Base-by-base conservation (phyloP, 2,113 vertebrate genomes). In the Crotalus horridus region DNA sequence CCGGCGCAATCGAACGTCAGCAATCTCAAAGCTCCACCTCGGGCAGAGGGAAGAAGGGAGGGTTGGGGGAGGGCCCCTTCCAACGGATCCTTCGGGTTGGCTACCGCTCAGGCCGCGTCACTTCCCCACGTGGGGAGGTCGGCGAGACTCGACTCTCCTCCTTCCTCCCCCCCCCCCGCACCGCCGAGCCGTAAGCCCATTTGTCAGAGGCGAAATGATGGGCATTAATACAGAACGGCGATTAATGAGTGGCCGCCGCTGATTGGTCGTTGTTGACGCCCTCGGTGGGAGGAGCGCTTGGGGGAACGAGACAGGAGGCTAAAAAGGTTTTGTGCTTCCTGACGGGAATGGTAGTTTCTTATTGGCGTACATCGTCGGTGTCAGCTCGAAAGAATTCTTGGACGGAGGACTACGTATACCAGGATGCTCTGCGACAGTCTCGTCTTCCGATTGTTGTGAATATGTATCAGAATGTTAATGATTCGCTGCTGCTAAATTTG, bases 401-500 rank as follows among this genome's bases (percentile, higher is more conserved):
- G 0, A 1, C 3, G 0, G 0, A 0, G 92, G 89, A 98, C 98
- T 98, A 95, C 97, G 96, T 15, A 55, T 97, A 96, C 98, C 98
- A 96, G 95, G 92, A 94, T 96, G 93, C 97, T 46, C 4, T 51
- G 88, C 95, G 95, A 87, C 26, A 26, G 87, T 89, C 69, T 87
- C 55, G 92, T 91, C 58, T 94, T 69, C 94, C 95, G 96, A 93
- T 92, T 20, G 90, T 93, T 93, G 96, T 98, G 98, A 98, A 98
- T 98, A 98, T 98, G 98, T 98, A 98, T 98, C 97, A 98, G 98
- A 97, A 98, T 98, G 98, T 97, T 98, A 98, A 98, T 98, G 97
- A 98, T 96, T 95, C 95, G 97, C 96, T 88, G 96, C 97, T 97
- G 98, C 98, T 98, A 98, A 98, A 98, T 98, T 98, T 98, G 98